Conservation (phyloP, 2,888 invertebrate genomes). For the Tillus elongatus region DNA sequence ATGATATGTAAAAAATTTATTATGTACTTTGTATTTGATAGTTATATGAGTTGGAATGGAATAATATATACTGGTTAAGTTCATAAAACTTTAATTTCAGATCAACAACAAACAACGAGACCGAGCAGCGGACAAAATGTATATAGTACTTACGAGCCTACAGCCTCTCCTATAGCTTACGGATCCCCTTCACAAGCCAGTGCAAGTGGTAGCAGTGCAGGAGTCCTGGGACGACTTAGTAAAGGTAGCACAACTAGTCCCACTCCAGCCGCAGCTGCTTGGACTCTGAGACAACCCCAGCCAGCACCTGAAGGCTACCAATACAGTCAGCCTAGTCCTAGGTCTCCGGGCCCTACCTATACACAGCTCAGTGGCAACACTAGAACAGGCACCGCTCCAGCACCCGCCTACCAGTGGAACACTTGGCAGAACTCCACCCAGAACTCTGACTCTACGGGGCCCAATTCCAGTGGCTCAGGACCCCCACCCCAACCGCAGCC, state of each 20-base stretch:
- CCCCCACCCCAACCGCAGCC: slow-evolving; percentile 61
- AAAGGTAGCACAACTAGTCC: slow-evolving; percentile 63
- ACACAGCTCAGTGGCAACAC: slow-evolving; percentile 65
- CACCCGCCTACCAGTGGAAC: slow-evolving; percentile 37
- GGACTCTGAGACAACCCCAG: slow-evolving; percentile 54
- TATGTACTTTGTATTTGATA: no score
- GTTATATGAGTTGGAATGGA: no score
- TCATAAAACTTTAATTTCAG: no score
- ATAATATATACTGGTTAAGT: no score
- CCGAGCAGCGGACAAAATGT: slow-evolving; percentile 63
- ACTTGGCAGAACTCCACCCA: slow-evolving; percentile 33
- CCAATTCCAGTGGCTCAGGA: slow-evolving; percentile 43
- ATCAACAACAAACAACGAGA: slow-evolving; percentile 48
- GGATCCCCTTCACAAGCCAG: slow-evolving; percentile 54
- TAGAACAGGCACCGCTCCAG: slow-evolving; percentile 24
- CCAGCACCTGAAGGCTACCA: slow-evolving; percentile 64
- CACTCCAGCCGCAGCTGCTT: slow-evolving; percentile 58
- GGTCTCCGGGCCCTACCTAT: slow-evolving; percentile 79
- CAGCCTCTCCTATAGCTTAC: slow-evolving; percentile 60
- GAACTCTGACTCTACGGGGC: slow-evolving; percentile 39
- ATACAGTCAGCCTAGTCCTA: slow-evolving; percentile 58
- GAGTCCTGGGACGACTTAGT: slow-evolving; percentile 55
- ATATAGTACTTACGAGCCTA: slow-evolving; percentile 65
- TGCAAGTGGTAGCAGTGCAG: slow-evolving; percentile 51
- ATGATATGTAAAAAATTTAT: no score